phyloP scores from a whole-genome alignment of 2,888 invertebrate genomes.

The Melolontha melolontha region DNA sequence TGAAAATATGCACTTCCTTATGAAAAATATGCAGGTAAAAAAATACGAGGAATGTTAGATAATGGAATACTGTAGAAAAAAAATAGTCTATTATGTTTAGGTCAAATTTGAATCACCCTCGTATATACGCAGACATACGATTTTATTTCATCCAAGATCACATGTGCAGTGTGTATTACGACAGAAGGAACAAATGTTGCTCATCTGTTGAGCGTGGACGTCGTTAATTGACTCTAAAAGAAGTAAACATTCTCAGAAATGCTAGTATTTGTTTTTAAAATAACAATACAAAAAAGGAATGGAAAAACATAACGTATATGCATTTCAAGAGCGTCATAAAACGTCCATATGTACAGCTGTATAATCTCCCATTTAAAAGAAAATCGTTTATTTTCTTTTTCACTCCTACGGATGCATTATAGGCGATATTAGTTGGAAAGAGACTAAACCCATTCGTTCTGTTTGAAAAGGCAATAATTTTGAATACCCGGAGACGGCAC shows the following conservation, averaged over 20 bases:
- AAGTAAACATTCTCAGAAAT: conserved; percentile 35
- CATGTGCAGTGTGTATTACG: not conserved
- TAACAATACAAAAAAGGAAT: conserved; percentile 16
- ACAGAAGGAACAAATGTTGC: conserved; percentile 25
- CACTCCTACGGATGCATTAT: too few relatives aligned
- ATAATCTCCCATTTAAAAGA: conserved; percentile 7
- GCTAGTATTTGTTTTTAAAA: conserved; percentile 32
- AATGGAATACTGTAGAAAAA: too few relatives aligned
- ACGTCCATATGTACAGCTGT: conserved; percentile 27
- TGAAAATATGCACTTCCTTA: too few relatives aligned
- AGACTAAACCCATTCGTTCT: too few relatives aligned
- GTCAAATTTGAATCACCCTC: too few relatives aligned
- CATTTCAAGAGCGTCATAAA: conserved; percentile 22
- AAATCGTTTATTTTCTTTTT: conserved; percentile 15
- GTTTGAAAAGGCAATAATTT: too few relatives aligned
- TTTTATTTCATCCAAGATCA: not conserved
- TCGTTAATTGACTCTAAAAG: conserved; percentile 35
- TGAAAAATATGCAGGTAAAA: too few relatives aligned
- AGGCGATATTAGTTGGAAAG: too few relatives aligned
- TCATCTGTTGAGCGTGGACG: conserved; percentile 21
- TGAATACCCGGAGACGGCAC: too few relatives aligned
- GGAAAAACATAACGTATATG: conserved; percentile 10
- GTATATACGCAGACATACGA: too few relatives aligned
- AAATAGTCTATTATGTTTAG: too few relatives aligned
- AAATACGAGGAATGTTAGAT: too few relatives aligned